A percentile compares a stretch with the other conserved stretches of the same genome.
Conservation (phyloP, 2,888 invertebrate genomes). For the Parascotia fuliginaria region DNA sequence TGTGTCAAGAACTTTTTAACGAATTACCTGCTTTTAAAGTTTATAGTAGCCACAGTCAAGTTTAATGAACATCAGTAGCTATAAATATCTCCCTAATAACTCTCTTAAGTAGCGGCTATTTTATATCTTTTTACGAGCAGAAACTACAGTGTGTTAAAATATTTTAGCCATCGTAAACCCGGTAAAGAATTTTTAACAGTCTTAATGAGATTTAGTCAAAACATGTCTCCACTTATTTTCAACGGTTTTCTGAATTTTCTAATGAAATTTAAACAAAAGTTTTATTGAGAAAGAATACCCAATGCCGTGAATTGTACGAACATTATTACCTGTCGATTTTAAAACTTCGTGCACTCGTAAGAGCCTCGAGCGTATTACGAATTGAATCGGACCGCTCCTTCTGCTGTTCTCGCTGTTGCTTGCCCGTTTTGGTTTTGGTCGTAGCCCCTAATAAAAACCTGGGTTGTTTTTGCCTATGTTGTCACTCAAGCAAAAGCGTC, state of each 20-base stretch:
- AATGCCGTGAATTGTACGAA: slow-evolving; percentile 2
- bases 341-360: slow-evolving; percentile 9
- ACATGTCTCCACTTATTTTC: not conserved
- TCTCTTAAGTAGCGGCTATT: not conserved
- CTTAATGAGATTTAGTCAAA: not conserved
- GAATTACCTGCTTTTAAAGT: too few relatives aligned
- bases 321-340: slow-evolving; percentile 5
- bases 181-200: not conserved
- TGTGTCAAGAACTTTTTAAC: too few relatives aligned
- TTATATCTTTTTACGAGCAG: not conserved
- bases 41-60: too few relatives aligned
- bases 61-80: not conserved
- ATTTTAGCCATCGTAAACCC: not conserved
- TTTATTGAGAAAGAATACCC: slow-evolving; percentile 6
- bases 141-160: not conserved
- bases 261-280: not conserved
- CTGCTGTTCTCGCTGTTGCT: too few relatives aligned
- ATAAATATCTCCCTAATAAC: not conserved
- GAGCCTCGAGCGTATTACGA: not conserved
- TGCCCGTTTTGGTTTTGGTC: too few relatives aligned
- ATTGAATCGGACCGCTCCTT: too few relatives aligned
- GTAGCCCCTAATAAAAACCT: too few relatives aligned
- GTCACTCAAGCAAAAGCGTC: too few relatives aligned
- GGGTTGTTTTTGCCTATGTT: too few relatives aligned
- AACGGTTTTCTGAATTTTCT: too few relatives aligned